A percentile compares a stretch with the other conserved stretches of the same genome.
Conservation (phyloP, 2,113 vertebrate species). For the Oxyura jamaicensis region DNA sequence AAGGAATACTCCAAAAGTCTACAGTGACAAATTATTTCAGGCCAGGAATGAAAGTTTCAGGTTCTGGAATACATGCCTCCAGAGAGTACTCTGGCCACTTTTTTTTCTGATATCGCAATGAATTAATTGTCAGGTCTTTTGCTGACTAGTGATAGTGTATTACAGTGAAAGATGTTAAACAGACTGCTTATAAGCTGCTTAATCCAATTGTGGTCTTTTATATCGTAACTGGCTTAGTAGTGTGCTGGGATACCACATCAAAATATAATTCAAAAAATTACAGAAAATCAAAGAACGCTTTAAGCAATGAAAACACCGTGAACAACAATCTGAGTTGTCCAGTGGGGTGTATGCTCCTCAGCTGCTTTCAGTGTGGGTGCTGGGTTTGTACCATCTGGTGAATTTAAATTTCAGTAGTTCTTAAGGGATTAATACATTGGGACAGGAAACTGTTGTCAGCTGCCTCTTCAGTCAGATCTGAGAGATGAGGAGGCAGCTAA, state of each 20-base stretch:
- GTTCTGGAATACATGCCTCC: neutral
- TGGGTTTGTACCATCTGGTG: neutral
- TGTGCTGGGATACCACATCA: neutral
- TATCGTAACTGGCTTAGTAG: neutral
- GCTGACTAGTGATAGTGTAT: neutral
- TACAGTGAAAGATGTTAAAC: neutral
- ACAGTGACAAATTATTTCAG: neutral
- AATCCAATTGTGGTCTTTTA: neutral
- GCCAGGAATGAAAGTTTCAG: neutral
- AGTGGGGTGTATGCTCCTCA: neutral
- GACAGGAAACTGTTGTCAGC: neutral
- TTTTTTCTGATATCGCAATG: neutral
- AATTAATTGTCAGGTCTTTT: neutral
- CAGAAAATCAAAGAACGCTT: neutral
- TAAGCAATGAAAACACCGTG: neutral
- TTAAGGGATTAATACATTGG: neutral
- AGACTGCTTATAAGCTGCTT: neutral
- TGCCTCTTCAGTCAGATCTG: neutral
- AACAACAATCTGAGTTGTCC: neutral
- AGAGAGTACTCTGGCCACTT: neutral
- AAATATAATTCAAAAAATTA: neutral
- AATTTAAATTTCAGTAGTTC: neutral
- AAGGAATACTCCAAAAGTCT: neutral
- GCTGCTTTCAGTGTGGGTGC: neutral
- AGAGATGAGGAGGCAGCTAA: neutral